Evolutionary conservation across 1,140 invertebrate genomes (phyloP), one percentile per base, ranked within the genome.

Genomic region (Oreohelix idahoensis): DNA sequence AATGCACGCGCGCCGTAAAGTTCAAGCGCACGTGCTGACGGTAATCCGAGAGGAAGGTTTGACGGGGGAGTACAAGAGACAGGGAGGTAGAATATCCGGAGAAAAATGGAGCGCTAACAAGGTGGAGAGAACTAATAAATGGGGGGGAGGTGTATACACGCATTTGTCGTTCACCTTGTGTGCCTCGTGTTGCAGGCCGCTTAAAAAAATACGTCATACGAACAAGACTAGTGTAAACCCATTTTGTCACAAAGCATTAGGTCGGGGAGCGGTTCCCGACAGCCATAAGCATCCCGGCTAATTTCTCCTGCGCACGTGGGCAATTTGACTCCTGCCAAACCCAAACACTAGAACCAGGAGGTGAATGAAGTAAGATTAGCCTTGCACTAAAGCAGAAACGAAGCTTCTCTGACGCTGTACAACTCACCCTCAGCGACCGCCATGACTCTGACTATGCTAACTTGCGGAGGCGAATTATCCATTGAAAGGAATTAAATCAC

Each of bases 61-160:
- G 23, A 42, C 26, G 38, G 5, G 2, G 42, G 20, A 26, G 29
- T 11, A 42, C 0, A 42, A 42, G 29, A 74, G 26, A 5, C 11
- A 36, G n/a, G 26, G 4, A 23, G 36, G 2, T 10, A 58, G 53
- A 58, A 20, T 58, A 23, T 58, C 53, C 53, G 32, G 58, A n/a
- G 58, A 53, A 51, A n/a, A n/a, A 63, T 15, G 36, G 77, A 79
- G 13, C n/a, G 58, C 20, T 66, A 38, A 53, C 39, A 53, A 63
- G 53, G 49, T 63, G 53, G 77, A 58, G 29, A 35, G 77, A 63
- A 58, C 35, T 53, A 79, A 36, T 79, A 38, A 8, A 32, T 35
- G 35, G 4, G n/a, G n/a, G 53, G n/a, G 32, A 63, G n/a, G 63
- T 29, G 29, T 32, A 32, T 66, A 32, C n/a, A 66, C n/a, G 29